These are phyloP conservation scores for Caenorhabditis drosophilae DNA, from an alignment of 2,888 invertebrate genomes.

Conservation along the genomic window DNA sequence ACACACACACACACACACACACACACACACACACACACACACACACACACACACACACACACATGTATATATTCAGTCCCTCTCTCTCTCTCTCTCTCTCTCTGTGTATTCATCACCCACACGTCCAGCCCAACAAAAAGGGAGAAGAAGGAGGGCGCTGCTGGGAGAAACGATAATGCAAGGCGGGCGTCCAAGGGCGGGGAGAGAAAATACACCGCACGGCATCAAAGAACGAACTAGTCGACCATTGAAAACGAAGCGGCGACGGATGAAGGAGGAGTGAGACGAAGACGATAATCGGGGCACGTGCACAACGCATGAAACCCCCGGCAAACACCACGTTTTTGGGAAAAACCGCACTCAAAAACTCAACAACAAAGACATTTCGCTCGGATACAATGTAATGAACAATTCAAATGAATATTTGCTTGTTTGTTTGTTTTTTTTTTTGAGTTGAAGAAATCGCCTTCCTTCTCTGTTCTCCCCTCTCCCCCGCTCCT, in stretches of 20 bases:
- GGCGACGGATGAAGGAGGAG: too few relatives aligned
- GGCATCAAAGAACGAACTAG: conserved; percentile 40
- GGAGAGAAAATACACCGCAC: too few relatives aligned
- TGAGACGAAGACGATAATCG: neutral
- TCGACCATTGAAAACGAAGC: neutral
- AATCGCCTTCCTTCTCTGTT: too few relatives aligned
- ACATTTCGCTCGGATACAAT: conserved; percentile 20
- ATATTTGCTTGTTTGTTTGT: neutral
- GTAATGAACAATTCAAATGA: too few relatives aligned
- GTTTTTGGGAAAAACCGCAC: conserved; percentile 24
- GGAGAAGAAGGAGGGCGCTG: conserved; percentile 35
- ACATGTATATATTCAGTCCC: too few relatives aligned
- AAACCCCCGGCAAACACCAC: neutral
- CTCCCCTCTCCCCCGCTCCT: too few relatives aligned
- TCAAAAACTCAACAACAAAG: conserved; percentile 32
- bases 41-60: too few relatives aligned
- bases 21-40: too few relatives aligned
- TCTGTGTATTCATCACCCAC: too few relatives aligned
- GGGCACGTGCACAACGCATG: conserved; percentile 40
- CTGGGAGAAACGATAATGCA: conserved; percentile 42
- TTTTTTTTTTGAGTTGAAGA: neutral
- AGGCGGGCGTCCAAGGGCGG: conserved; percentile 32
- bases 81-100: too few relatives aligned
- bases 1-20: too few relatives aligned
- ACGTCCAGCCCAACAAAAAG: too few relatives aligned